These are phyloP conservation scores for Nasonovia ribisnigri DNA, from an alignment of 2,888 invertebrate species.

Conservation along the genomic window DNA sequence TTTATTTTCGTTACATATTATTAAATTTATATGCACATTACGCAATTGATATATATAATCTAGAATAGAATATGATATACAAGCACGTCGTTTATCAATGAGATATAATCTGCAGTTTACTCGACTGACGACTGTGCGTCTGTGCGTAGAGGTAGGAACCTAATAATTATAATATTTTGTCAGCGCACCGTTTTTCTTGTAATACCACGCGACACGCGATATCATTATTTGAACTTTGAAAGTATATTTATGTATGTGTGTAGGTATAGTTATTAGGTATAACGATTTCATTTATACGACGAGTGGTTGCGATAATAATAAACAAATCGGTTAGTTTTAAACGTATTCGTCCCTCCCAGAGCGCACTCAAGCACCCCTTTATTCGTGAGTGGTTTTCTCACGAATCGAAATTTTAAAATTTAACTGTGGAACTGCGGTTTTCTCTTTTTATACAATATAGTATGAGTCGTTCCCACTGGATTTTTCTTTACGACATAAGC, in stretches of 20 bases:
- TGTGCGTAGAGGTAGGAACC: neutral
- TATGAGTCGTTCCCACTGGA: neutral
- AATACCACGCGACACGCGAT: neutral
- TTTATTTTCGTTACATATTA: neutral
- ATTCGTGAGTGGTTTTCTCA: conserved; percentile 2
- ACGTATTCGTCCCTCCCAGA: neutral
- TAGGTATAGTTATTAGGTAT: neutral
- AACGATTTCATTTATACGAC: conserved; percentile 5
- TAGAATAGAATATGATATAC: neutral
- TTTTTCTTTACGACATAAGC: neutral
- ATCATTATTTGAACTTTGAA: conserved; percentile 9
- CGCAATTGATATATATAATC: neutral
- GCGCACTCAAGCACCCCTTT: neutral
- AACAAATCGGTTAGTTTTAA: conserved; percentile 12
- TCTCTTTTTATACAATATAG: neutral
- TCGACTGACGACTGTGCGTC: neutral
- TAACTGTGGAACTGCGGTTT: neutral
- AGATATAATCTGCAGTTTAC: neutral
- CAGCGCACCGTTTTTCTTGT: neutral
- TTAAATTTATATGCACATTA: neutral
- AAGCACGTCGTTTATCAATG: neutral
- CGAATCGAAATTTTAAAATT: neutral
- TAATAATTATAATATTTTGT: conserved; percentile 9
- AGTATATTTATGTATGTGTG: neutral
- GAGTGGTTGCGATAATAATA: conserved; percentile 1